Conservation (phyloP, 2,797 vertebrate species). For the Champsocephalus gunnari region DNA sequence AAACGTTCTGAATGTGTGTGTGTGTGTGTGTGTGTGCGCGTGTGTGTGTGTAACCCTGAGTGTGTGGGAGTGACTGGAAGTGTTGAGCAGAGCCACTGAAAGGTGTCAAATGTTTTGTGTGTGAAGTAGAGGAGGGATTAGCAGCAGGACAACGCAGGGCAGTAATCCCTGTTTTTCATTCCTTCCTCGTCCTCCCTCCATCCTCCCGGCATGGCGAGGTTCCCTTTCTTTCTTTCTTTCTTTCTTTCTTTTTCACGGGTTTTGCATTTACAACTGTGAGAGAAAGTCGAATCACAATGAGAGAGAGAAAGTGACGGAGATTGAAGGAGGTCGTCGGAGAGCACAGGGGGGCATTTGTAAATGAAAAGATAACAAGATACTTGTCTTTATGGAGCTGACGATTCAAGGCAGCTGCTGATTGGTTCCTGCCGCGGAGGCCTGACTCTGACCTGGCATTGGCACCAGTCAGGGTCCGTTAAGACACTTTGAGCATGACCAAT, state of each 20-base stretch:
- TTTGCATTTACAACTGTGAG: slow-evolving; percentile 44
- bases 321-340: slow-evolving; percentile 4
- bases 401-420: too few relatives aligned
- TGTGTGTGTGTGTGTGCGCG: slow-evolving; percentile 50
- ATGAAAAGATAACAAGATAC: slow-evolving; percentile 13
- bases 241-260: neutral
- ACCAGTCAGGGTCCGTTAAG: neutral
- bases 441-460: neutral
- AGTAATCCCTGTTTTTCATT: slow-evolving; percentile 70
- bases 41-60: slow-evolving; percentile 49
- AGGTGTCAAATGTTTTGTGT: slow-evolving; percentile 78
- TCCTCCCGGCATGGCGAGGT: slow-evolving; percentile 12
- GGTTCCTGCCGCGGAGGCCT: too few relatives aligned
- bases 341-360: neutral
- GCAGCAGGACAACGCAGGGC: slow-evolving; percentile 62
- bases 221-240: slow-evolving; percentile 26
- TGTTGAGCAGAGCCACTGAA: slow-evolving; percentile 57
- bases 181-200: slow-evolving; percentile 32
- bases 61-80: slow-evolving; percentile 59
- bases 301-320: neutral
- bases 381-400: neutral
- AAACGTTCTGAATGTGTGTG: slow-evolving; percentile 57
- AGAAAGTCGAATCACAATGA: slow-evolving; percentile 39
- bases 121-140: slow-evolving; percentile 67
- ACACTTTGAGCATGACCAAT: slow-evolving; percentile 5